Conservation (phyloP, 1,140 invertebrate species). For the Holcopasites calliopsidis region DNA sequence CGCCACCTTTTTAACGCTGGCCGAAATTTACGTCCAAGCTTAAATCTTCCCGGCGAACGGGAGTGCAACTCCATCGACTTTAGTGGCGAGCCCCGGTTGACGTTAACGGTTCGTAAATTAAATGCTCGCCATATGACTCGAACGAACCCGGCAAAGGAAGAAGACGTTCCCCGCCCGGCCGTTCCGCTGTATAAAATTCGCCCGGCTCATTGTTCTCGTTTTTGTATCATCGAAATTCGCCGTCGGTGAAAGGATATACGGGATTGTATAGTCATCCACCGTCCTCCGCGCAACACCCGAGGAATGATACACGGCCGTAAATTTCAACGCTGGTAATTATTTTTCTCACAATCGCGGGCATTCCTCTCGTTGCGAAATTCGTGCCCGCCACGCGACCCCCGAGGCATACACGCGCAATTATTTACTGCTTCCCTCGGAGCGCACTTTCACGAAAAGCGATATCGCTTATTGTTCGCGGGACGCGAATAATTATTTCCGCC, state of each 20-base stretch:
- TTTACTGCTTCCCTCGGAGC: conserved; percentile 1
- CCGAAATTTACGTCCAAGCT: conserved; percentile 61
- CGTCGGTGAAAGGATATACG: conserved; percentile 4
- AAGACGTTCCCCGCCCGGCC: not conserved
- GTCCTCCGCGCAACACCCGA: not conserved
- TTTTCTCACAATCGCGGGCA: not conserved
- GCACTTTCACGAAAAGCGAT: conserved; percentile 9
- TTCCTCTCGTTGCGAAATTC: not conserved
- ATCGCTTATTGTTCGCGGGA: conserved; percentile 14
- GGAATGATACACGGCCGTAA: conserved; percentile 28
- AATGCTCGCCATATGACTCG: conserved; percentile 60
- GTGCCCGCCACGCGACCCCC: not conserved
- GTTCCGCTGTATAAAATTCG: not conserved
- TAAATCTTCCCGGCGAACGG: conserved; percentile 42
- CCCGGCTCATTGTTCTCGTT: conserved; percentile 24
- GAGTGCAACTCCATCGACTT: conserved; percentile 45
- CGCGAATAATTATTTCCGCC: not conserved
- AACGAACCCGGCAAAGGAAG: conserved; percentile 12
- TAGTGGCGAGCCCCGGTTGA: conserved; percentile 37
- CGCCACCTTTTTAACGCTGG: conserved; percentile 64
- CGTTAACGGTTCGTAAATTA: conserved; percentile 72
- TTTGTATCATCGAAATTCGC: conserved; percentile 1
- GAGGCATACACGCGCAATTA: not conserved
- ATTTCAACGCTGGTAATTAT: conserved; percentile 16
- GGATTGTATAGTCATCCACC: not conserved